These are phyloP conservation scores for Oryzias melastigma DNA, from an alignment of 2,113 vertebrate species.

Conservation along the genomic window DNA sequence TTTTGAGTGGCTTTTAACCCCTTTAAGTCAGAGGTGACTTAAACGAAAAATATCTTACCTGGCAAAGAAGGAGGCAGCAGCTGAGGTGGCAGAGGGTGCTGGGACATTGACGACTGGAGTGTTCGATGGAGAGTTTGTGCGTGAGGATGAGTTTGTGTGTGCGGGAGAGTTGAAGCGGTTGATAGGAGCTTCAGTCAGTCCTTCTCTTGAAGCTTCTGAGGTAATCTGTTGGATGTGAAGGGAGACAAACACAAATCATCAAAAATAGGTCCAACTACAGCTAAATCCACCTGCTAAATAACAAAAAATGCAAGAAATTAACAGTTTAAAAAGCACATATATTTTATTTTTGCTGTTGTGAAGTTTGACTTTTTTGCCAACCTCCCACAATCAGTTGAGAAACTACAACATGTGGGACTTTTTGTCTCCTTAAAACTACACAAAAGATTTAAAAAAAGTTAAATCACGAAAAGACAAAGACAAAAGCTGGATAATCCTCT, in stretches of 20 bases:
- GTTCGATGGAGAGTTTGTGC: conserved; percentile 79
- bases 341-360: no score
- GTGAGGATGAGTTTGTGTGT: conserved; percentile 70
- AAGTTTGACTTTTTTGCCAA: no score
- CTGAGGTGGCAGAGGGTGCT: conserved; percentile 84
- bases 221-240: conserved; percentile 91
- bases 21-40: not conserved
- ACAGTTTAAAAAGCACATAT: not conserved
- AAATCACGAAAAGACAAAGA: no score
- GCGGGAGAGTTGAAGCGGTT: conserved; percentile 89
- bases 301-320: conserved; percentile 2
- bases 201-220: conserved; percentile 85
- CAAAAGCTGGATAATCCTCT: no score
- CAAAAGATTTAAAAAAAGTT: no score
- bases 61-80: conserved; percentile 95
- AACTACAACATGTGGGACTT: no score
- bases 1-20: no score
- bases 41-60: conserved; percentile 77
- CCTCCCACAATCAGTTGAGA: no score
- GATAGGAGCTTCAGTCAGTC: conserved; percentile 83
- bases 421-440: no score
- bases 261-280: no score
- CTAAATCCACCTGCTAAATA: not conserved
- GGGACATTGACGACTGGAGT: conserved; percentile 72
- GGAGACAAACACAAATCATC: conserved; percentile 3